Percentiles rank a stretch among this genome's conserved stretches.
Conservation (phyloP, 1,140 invertebrate genomes). For the Lordiphosa collinella region DNA sequence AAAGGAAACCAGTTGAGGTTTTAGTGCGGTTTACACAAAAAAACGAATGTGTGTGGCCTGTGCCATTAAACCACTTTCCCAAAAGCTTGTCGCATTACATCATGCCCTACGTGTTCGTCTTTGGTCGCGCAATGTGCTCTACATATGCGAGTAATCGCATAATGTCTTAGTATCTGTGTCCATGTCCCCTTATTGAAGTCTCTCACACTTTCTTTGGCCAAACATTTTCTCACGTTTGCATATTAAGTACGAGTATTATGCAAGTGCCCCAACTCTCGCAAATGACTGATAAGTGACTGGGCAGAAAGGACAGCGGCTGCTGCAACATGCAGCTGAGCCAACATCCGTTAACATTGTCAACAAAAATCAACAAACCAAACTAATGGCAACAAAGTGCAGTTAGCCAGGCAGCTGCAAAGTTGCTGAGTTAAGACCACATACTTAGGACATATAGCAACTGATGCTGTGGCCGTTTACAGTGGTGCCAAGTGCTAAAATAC, state of each 20-base stretch:
- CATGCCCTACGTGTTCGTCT: constrained; percentile 34
- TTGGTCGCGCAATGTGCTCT: constrained; percentile 31
- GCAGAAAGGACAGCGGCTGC: constrained; percentile 48
- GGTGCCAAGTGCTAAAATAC: no score
- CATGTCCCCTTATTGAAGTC: constrained; percentile 30
- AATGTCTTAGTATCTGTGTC: background rate
- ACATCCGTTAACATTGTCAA: constrained; percentile 67
- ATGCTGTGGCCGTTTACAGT: constrained; percentile 14
- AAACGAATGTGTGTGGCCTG: constrained; percentile 11
- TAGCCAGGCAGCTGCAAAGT: constrained; percentile 59
- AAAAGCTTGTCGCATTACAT: constrained; percentile 43
- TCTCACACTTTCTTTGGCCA: constrained; percentile 50
- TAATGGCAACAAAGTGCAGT: constrained; percentile 67
- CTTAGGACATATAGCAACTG: constrained; percentile 23
- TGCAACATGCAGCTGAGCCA: constrained; percentile 58
- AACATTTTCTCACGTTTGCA: constrained; percentile 62
- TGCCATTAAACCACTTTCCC: constrained; percentile 47
- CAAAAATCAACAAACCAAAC: constrained; percentile 52
- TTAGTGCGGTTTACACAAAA: constrained; percentile 19
- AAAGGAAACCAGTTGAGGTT: constrained; percentile 18
- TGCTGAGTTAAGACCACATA: constrained; percentile 49
- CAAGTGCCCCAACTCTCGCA: constrained; percentile 24
- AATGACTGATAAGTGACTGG: constrained; percentile 65
- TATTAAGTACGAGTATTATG: constrained; percentile 10
- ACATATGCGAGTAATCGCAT: constrained; percentile 40